Base-by-base conservation (phyloP, 2,113 vertebrate species). In the Xiphorhynchus elegans region DNA sequence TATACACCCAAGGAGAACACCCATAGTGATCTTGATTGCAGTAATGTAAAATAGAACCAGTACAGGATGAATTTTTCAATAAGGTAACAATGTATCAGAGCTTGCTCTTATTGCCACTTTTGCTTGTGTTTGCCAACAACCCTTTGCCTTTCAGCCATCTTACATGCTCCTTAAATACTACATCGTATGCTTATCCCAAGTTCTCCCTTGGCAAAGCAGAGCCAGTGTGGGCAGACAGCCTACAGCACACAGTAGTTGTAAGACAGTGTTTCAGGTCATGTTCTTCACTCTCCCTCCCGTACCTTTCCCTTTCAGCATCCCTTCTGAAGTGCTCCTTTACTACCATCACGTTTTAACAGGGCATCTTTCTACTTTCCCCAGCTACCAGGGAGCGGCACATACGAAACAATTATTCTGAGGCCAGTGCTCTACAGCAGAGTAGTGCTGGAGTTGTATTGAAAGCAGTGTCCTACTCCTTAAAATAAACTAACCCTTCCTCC, bases 21-120 rank as follows among this genome's bases (percentile, higher is more conserved):
- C 87, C 74, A 50, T n/a, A 95, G 89, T 19, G 79, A 92, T 93
- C 90, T 79, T 93, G 92, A 97, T 77, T 93, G 96, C 93, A 97
- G 66, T 1, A 40, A 83, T 81, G 77, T 86, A 92, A 94, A 77
- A 89, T 58, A 64, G 29, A 84, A 87, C 20, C 23, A 53, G 77
- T 60, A 96, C 87, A 93, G 82, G 96, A 90, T 28, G 5, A 15
- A 69, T 90, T 79, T 93, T 86, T 88, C 63, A 69, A 6, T 62
- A 86, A 91, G 87, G 78, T 79, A 89, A 89, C 89, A 96, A 23
- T 11, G 19, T 28, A 69, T 74, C 58, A 40, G 40, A 77, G 20
- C 47, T 77, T 84, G 35, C 64, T 76, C 59, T 87, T 83, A 47
- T 12, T 67, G 79, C 40, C 82, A 68, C 66, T 89, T 90, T 67